Base-by-base conservation (phyloP, 2,797 vertebrate genomes). In the Notolabrus celidotus region DNA sequence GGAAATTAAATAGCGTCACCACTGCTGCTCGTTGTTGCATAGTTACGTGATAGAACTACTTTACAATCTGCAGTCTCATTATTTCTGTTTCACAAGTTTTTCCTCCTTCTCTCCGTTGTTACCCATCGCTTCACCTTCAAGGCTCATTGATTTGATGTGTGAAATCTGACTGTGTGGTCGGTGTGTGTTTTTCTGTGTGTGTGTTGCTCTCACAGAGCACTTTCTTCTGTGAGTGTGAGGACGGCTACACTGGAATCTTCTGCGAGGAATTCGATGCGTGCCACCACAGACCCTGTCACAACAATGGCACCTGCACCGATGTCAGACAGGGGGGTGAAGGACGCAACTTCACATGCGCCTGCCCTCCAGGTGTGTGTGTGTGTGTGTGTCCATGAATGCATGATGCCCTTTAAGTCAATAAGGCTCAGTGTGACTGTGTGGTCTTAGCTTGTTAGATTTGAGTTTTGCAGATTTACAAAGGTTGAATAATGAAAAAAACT, bases 191-290 rank as follows among this genome's bases (percentile, higher is more conserved):
- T 49, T 29, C 42, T 15, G 49, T 42, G 33, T 61, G 29, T 61
- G 34, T 61, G 23, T 29, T 6, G 20, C 56, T 49, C 39, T 23
- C 61, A 25, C 70, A 99, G 97, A 94, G 92, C 78, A 96, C 94
- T 0, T 99, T 97, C 89, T 98, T 95, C 87, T 99, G 98, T 2
- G 89, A 93, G 73, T 99, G 98, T 0, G 95, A 96, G 41, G 93
- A 95, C 14, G 90, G 93, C 4, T 98, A 96, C 57, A 91, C 87
- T 5, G 98, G 98, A 2, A 92, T 95, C 51, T 94, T 95, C 88
- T 99, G 98, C 53, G 97, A 99, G 85, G 98, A 99, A 82, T 97
- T 96, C 19, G 95, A 99, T 0, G 98, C 97, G 39, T 99, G 98
- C 86, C 95, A 94, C 73, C 91, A 77, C 79, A 92, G 93, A 1